Evolutionary conservation across 2,888 invertebrate species (phyloP).

Genomic region (Drosophila anceps): DNA sequence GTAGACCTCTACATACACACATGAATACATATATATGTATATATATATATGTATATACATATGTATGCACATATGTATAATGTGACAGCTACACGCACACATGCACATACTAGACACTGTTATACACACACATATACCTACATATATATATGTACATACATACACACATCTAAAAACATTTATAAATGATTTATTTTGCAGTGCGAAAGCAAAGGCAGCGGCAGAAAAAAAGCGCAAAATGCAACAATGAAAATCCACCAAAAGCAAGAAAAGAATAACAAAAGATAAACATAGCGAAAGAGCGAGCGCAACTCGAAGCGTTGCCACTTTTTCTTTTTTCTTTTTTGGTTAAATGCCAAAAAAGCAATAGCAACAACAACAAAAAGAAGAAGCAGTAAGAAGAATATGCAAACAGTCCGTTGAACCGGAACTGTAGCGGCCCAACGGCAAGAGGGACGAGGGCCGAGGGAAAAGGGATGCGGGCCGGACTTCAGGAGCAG

Average conservation of each 20-base stretch:
- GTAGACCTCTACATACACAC: slow-evolving; percentile 1
- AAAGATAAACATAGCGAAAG: slow-evolving; percentile 30
- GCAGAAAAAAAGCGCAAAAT: slow-evolving; percentile 44
- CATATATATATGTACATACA: neutral
- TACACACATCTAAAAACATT: slow-evolving; percentile 19
- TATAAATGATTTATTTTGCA: slow-evolving; percentile 47
- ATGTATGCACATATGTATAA: no score
- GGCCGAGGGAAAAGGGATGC: slow-evolving; percentile 23
- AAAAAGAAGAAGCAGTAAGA: neutral
- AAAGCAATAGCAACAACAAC: neutral
- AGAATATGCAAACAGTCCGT: slow-evolving; percentile 38
- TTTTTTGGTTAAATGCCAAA: slow-evolving; percentile 51
- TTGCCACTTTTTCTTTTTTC: slow-evolving; percentile 29
- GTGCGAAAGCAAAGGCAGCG: slow-evolving; percentile 33
- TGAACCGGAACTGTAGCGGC: slow-evolving; percentile 51
- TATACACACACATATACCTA: slow-evolving; percentile 2
- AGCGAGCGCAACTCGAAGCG: slow-evolving; percentile 23
- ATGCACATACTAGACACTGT: slow-evolving; percentile 6
- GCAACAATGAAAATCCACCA: slow-evolving; percentile 56
- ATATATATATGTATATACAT: neutral
- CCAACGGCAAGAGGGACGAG: slow-evolving; percentile 1
- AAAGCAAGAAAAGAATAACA: slow-evolving; percentile 30
- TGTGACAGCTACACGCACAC: slow-evolving; percentile 2
- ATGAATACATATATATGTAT: neutral
- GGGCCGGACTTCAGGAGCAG: slow-evolving; percentile 22